Base-by-base conservation (phyloP, 2,888 invertebrate species). In the Germaria angustata region DNA sequence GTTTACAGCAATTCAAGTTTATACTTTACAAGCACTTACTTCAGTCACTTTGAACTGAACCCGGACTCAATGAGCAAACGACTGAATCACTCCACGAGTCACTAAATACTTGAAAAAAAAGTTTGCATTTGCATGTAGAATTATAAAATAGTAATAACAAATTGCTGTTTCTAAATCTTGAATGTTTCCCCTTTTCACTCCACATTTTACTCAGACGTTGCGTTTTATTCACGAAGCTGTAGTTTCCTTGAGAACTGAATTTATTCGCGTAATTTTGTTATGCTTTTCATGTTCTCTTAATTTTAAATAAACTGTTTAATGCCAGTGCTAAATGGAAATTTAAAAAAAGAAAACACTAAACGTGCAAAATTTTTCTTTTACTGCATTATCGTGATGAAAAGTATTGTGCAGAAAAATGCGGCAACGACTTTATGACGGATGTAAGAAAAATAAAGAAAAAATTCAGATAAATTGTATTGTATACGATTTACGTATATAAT, bases 311-410 rank as follows among this genome's bases (percentile, higher is more conserved):
- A 68, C 9, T 51, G 39, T 66, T 59, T 65, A 39, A 51, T 49
- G 28, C 5, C 15, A 68, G 49, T 15, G 17, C 15, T 36, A 63
- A 68, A 20, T 20, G 13, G 63, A 63, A 53, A 34, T 32, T 17
- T 15, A 1, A 57, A 20, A 32, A 73, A 65, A 20, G 28, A 73
- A 65, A 49, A 13, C 20, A 5, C 4, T 1, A 15, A 39, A 9
- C n/a, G 49, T n/a, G 11, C 9, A n/a, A 72, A 24, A 28, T 49
- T 51, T 53, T 80, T 51, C 39, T 55, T 66, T 63, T 53, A 71
- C 66, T 68, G 66, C 59, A 71, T 73, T 66, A 46, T 66, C 39
- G 11, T 72, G 49, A 72, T 72, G 65, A 72, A 59, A 65, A 63
- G 17, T 71, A 28, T 71, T 63, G 63, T 63, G 69, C n/a, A 44